These are phyloP conservation scores for Orgyia antiqua DNA, from an alignment of 2,888 invertebrate species.

Conservation along the genomic window DNA sequence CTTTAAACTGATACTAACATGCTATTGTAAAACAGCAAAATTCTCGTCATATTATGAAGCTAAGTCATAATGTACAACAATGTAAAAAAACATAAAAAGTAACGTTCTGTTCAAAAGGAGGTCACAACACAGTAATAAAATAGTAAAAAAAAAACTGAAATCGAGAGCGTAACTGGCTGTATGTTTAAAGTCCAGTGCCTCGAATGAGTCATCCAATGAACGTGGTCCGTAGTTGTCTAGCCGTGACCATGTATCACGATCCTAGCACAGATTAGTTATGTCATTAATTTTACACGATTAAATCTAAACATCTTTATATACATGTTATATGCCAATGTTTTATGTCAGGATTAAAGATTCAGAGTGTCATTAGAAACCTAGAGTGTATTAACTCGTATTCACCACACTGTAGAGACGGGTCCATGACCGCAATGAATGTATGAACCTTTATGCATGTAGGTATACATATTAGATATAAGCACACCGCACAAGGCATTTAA, in stretches of 20 bases:
- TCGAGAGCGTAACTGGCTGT: slow-evolving; percentile 29
- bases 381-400: too few species aligned
- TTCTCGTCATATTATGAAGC: background rate
- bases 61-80: slow-evolving; percentile 11
- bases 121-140: slow-evolving; percentile 23
- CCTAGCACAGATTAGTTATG: slow-evolving; percentile 13
- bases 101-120: slow-evolving; percentile 22
- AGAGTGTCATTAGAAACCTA: background rate
- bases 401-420: too few species aligned
- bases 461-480: too few species aligned
- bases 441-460: too few species aligned
- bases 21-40: too few species aligned
- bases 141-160: slow-evolving; percentile 22
- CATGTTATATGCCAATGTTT: too few species aligned
- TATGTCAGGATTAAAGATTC: slow-evolving; percentile 14
- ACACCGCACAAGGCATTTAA: too few species aligned
- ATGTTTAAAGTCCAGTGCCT: slow-evolving; percentile 26
- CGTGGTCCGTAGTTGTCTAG: slow-evolving; percentile 11
- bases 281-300: slow-evolving; percentile 17
- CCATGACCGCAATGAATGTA: too few species aligned
- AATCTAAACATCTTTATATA: background rate
- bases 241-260: slow-evolving; percentile 30
- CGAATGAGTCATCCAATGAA: slow-evolving; percentile 20
- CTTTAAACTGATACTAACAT: too few species aligned
- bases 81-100: slow-evolving; percentile 11